Evolutionary conservation across 2,113 vertebrate species (phyloP).

Genomic region (Elaphurus davidianus): DNA sequence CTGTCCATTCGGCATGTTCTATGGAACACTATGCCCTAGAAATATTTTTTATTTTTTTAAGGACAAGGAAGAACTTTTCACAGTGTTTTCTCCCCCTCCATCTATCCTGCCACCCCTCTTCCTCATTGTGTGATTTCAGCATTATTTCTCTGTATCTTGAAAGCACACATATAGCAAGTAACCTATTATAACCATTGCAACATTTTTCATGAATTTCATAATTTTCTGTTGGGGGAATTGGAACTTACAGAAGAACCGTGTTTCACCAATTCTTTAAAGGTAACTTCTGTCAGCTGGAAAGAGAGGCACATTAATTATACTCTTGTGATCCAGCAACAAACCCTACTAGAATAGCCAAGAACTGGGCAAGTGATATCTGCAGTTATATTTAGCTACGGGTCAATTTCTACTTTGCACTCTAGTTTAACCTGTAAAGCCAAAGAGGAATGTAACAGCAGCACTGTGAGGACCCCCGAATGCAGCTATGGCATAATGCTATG

Average conservation of each 20-base stretch:
- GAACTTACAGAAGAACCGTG: neutral
- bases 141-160: conserved; percentile 22
- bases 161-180: neutral
- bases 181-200: neutral
- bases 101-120: neutral
- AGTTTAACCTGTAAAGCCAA: neutral
- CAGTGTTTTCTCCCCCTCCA: neutral
- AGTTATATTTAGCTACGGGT: conserved; percentile 1
- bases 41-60: conserved; percentile 23
- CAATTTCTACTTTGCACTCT: neutral
- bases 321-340: neutral
- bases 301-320: conserved; percentile 36
- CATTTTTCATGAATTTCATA: neutral
- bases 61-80: neutral
- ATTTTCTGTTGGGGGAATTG: neutral
- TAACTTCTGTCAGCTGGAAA: neutral
- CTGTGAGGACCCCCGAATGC: neutral
- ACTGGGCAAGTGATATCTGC: neutral
- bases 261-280: conserved; percentile 15
- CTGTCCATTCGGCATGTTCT: conserved; percentile 20
- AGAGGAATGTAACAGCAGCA: neutral
- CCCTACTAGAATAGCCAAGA: neutral
- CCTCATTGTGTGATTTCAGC: neutral
- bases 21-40: conserved; percentile 4
- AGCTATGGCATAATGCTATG: neutral